A percentile compares a stretch with the other conserved stretches of the same genome.
These are phyloP conservation scores for Brachystomella parvula DNA, from an alignment of 1,140 invertebrate genomes.

Conservation along the genomic window DNA sequence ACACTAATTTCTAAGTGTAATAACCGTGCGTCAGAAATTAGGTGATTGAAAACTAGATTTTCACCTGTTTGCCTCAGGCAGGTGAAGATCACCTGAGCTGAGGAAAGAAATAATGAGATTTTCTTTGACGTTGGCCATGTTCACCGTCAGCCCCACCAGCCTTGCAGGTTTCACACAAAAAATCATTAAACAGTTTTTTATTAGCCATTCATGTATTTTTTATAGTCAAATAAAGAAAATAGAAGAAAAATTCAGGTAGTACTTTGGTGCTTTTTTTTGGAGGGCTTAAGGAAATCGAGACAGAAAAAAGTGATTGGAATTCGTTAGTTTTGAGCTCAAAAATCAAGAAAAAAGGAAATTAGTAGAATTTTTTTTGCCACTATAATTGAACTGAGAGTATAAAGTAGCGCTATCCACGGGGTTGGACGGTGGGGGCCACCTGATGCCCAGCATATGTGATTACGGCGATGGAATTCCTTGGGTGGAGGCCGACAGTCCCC, in stretches of 20 bases:
- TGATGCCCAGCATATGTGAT: background rate
- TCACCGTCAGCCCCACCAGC: no score
- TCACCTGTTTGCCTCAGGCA: background rate
- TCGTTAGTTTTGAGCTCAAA: no score
- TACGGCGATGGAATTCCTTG: background rate
- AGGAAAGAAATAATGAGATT: background rate
- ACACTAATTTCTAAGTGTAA: background rate
- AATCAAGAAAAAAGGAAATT: background rate
- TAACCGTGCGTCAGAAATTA: background rate
- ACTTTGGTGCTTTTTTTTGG: background rate
- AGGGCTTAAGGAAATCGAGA: no score
- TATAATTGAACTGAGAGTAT: no score
- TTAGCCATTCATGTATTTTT: background rate
- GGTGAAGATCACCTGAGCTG: background rate
- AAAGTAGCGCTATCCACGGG: no score
- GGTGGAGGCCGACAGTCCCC: background rate
- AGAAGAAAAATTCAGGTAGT: background rate
- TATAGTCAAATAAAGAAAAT: background rate
- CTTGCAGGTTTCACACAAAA: background rate
- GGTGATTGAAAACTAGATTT: background rate
- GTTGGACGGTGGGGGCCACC: background rate
- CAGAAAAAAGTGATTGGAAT: no score
- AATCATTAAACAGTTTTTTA: background rate
- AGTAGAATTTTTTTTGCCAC: no score
- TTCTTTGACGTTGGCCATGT: no score